phyloP scores from a whole-genome alignment of 64 coral and sea anemone genomes.

The Stichodactyla mertensii region DNA sequence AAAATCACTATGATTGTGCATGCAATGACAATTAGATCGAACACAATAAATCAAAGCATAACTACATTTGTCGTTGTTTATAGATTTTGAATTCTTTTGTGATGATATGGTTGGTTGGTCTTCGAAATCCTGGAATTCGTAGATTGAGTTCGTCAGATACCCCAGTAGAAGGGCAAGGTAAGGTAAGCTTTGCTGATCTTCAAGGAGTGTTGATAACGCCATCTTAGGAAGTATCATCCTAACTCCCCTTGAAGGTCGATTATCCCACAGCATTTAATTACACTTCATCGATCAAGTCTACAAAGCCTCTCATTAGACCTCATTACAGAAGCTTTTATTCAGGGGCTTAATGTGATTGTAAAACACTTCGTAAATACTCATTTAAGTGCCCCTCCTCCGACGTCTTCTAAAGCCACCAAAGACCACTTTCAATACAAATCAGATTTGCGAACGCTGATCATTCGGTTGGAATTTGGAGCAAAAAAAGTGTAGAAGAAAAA shows the following conservation, averaged over 20 bases:
- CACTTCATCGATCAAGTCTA: slow-evolving; percentile 84
- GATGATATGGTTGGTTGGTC: background rate
- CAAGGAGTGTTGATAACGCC: background rate
- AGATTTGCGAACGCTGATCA: background rate
- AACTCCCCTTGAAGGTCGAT: slow-evolving; percentile 35
- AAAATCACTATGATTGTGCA: slow-evolving; percentile 8
- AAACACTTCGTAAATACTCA: slow-evolving; percentile 89
- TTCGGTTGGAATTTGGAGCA: slow-evolving; percentile 12
- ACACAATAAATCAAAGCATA: background rate
- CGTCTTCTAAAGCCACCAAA: slow-evolving; percentile 37
- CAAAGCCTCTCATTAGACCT: slow-evolving; percentile 94
- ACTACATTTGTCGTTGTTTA: background rate
- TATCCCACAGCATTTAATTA: slow-evolving; percentile 76
- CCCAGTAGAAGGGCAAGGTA: background rate
- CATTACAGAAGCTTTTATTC: slow-evolving; percentile 97
- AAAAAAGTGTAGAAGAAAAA: slow-evolving; percentile 17
- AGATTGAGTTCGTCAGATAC: background rate
- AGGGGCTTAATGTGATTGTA: slow-evolving; percentile 98
- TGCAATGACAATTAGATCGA: background rate
- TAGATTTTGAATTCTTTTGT: background rate
- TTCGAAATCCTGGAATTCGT: slow-evolving; percentile 7
- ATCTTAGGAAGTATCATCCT: slow-evolving; percentile 11
- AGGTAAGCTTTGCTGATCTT: background rate
- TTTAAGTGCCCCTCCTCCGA: slow-evolving; percentile 89
- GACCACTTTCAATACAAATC: slow-evolving; percentile 40